Evolutionary conservation across 2,113 vertebrate species (phyloP).

Genomic region (Apodemus sylvaticus): DNA sequence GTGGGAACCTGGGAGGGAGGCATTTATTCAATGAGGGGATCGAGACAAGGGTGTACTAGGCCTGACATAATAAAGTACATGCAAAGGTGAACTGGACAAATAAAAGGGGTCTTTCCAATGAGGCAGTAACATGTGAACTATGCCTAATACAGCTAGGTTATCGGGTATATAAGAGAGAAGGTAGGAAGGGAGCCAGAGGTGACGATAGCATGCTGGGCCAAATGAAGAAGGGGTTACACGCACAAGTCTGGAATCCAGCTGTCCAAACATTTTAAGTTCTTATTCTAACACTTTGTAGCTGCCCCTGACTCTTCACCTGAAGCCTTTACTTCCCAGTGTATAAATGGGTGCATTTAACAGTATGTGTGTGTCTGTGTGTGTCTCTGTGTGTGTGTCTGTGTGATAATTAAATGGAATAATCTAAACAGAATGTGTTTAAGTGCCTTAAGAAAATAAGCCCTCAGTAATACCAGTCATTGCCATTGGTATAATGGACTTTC

Average conservation of each 20-base stretch:
- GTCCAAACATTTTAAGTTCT: not conserved
- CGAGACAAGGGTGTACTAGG: no score
- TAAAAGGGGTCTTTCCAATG: no score
- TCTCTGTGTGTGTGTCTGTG: not conserved
- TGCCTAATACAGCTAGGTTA: not conserved
- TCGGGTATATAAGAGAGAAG: not conserved
- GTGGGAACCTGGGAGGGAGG: no score
- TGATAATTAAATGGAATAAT: conserved; percentile 7
- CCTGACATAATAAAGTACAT: no score
- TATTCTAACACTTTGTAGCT: not conserved
- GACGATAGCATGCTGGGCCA: not conserved
- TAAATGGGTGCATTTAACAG: not conserved
- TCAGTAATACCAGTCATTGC: conserved; percentile 42
- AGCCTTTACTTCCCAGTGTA: not conserved
- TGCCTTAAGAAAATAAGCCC: conserved; percentile 12
- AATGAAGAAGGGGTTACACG: not conserved
- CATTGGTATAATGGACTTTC: not conserved
- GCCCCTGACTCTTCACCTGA: not conserved
- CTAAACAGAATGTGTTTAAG: conserved; percentile 42
- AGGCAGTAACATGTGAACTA: no score
- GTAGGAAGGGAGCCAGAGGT: not conserved
- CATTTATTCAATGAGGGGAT: no score
- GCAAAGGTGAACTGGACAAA: no score
- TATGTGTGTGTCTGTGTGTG: not conserved
- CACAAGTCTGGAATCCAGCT: not conserved